A percentile compares a stretch with the other conserved stretches of the same genome.
Conservation (phyloP, 2,113 vertebrate genomes). For the Cinclus cinclus region DNA sequence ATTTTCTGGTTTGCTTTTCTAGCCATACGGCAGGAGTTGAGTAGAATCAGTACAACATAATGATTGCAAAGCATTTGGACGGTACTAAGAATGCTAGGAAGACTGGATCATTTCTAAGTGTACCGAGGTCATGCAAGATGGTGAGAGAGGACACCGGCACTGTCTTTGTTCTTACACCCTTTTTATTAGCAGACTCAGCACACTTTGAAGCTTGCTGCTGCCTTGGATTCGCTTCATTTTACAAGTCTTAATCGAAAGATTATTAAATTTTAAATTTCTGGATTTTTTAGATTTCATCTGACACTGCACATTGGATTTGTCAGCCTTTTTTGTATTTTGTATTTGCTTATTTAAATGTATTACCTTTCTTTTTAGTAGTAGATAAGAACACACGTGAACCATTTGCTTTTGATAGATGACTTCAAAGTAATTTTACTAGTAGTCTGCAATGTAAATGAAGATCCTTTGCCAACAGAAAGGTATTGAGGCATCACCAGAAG, state of each 20-base stretch:
- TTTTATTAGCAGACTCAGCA: constrained; percentile 89
- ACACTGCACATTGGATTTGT: constrained; percentile 87
- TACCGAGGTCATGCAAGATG: constrained; percentile 67
- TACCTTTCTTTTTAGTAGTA: constrained; percentile 78
- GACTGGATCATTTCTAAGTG: constrained; percentile 68
- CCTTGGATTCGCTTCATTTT: constrained; percentile 77
- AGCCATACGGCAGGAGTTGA: constrained; percentile 98
- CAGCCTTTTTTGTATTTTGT: constrained; percentile 92
- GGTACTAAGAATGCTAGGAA: constrained; percentile 64
- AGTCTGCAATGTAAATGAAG: constrained; percentile 71
- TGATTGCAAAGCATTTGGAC: constrained; percentile 54
- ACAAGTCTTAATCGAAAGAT: constrained; percentile 82
- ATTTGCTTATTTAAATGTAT: constrained; percentile 88
- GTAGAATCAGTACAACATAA: constrained; percentile 94
- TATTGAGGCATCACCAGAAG: constrained; percentile 75
- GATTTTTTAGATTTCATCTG: constrained; percentile 88
- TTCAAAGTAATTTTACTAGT: constrained; percentile 74
- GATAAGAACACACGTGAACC: constrained; percentile 70
- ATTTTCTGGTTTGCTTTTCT: constrained; percentile 47
- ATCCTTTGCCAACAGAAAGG: constrained; percentile 76
- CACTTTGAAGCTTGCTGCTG: constrained; percentile 88
- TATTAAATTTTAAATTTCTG: constrained; percentile 82
- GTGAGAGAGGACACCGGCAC: constrained; percentile 70
- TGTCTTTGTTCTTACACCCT: constrained; percentile 80
- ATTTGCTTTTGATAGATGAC: constrained; percentile 81